phyloP scores from a whole-genome alignment of 2,113 vertebrate genomes.

The Cryptotis parvus region DNA sequence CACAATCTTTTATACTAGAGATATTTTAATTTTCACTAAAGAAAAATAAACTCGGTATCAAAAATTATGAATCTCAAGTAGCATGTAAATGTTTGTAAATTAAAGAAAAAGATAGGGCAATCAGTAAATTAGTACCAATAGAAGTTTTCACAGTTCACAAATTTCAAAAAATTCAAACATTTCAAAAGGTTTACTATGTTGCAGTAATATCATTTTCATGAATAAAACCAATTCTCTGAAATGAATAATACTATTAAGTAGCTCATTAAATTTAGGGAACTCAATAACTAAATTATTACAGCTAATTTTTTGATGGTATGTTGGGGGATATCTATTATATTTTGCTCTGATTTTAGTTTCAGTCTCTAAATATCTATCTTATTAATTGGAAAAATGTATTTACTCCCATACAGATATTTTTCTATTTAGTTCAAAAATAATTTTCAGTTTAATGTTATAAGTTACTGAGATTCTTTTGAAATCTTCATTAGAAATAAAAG shows the following conservation, averaged over 20 bases:
- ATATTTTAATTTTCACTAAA: slow-evolving; percentile 36
- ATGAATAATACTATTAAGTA: not conserved
- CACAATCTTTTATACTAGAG: not conserved
- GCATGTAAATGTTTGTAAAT: too few relatives aligned
- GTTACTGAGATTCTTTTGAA: too few relatives aligned
- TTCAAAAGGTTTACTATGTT: not conserved
- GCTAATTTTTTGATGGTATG: not conserved
- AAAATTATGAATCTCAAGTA: not conserved
- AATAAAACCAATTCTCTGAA: slow-evolving; percentile 13
- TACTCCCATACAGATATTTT: not conserved
- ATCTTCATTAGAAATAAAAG: too few relatives aligned
- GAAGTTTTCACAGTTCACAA: not conserved
- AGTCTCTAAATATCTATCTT: not conserved
- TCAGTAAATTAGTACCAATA: not conserved
- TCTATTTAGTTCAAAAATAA: not conserved
- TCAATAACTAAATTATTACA: slow-evolving; percentile 13
- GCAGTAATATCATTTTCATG: not conserved
- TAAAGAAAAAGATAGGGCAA: not conserved
- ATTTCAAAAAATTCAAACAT: not conserved
- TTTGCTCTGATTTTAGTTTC: not conserved
- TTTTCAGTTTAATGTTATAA: too few relatives aligned
- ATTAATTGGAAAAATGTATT: slow-evolving; percentile 31
- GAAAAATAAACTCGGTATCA: not conserved
- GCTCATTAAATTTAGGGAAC: not conserved
- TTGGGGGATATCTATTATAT: not conserved